phyloP scores from a whole-genome alignment of 2,797 vertebrate species.

The Tragopan temminckii region DNA sequence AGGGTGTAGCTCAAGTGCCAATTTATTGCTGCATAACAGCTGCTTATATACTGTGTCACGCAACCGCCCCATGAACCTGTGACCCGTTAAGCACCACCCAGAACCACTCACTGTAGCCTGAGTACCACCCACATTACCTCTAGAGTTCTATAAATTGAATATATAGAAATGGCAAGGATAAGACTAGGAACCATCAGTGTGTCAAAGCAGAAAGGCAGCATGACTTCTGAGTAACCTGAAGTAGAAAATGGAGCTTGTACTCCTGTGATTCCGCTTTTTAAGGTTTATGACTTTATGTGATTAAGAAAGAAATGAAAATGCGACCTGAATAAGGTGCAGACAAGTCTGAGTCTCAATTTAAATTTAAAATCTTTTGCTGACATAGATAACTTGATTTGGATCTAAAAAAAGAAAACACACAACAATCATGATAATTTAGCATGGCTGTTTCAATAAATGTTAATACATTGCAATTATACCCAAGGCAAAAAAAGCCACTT shows the following conservation, averaged over 20 bases:
- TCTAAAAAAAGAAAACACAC: background rate
- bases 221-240: background rate
- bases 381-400: background rate
- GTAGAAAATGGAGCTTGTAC: background rate
- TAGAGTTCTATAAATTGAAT: background rate
- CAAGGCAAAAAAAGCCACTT: background rate
- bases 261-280: background rate
- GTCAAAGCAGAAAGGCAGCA: background rate
- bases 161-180: background rate
- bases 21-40: too few relatives aligned
- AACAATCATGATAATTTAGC: background rate
- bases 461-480: background rate
- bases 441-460: background rate
- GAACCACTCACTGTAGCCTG: too few relatives aligned
- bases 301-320: background rate
- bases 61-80: too few relatives aligned
- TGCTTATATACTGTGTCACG: too few relatives aligned
- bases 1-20: too few relatives aligned
- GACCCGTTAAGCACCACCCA: too few relatives aligned
- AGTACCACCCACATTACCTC: too few relatives aligned
- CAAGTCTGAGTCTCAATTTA: background rate
- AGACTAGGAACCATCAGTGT: background rate
- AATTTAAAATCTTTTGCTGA: conserved; percentile 8
- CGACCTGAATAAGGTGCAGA: background rate
- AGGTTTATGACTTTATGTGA: background rate